Evolutionary conservation across 1,140 invertebrate species (phyloP), one percentile per base, ranked within the genome.

Genomic region (Eueides isabella): DNA sequence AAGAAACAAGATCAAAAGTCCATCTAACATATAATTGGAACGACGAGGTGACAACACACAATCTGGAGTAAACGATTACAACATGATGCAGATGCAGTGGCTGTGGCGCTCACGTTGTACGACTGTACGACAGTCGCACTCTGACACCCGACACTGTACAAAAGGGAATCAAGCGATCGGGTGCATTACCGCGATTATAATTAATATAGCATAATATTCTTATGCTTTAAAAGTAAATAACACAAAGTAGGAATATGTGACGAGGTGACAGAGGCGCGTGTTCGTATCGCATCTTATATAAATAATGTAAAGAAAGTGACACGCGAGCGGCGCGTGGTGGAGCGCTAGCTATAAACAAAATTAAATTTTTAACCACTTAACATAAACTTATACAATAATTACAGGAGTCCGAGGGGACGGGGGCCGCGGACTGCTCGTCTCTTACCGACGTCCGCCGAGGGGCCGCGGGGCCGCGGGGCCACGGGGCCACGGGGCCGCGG

Each of bases 351-450:
- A 16, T 16, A 38, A 61, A 75, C 62, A 55, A 71, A 70, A 69
- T 11, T 16, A 14, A 38, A 75, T 44, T 66, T 70, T 61, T 38
- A 75, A 70, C 62, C 38, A 67, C 73, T 75, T 75, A 75, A 61
- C 41, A 66, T 61, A 61, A 74, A 69, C 62, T 63, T 71, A 62
- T 29, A 62, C 28, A 69, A 48, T 74, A 55, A 69, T 65, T 44
- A 44, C 41, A 44, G 41, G 41, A 19, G 41, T n/a, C 41, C 41
- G 14, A 16, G 4, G 41, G 41, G 41, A 38, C 35, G 35, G 14
- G 35, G 35, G 12, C 3, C 41, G 41, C 41, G 41, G 35, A 38
- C 14, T 5, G 16, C 4, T 44, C n/a, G 16, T 19, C 5, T 44
- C n/a, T 44, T 44, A 2, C 41, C n/a, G n/a, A 7, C 16, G 2